Percentiles rank a stretch among this genome's conserved stretches.
These are phyloP conservation scores for Drosophila tsacasi DNA, from an alignment of 1,140 invertebrate species.

Conservation along the genomic window DNA sequence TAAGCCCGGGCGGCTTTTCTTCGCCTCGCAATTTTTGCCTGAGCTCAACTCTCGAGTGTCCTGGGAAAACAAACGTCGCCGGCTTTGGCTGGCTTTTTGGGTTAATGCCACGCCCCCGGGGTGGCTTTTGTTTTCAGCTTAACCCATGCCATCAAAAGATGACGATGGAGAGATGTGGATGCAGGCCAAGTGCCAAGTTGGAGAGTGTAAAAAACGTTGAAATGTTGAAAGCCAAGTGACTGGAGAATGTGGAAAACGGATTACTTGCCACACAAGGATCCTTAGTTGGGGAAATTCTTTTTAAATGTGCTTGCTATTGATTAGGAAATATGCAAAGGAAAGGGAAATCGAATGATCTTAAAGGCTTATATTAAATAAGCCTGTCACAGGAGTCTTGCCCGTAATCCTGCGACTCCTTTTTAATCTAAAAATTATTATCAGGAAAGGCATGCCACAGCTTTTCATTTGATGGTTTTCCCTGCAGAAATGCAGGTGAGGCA, in stretches of 20 bases:
- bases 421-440: background rate
- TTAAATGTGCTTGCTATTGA: background rate
- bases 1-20: slow-evolving; percentile 38
- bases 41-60: slow-evolving; percentile 34
- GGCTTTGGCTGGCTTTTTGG: slow-evolving; percentile 54
- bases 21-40: slow-evolving; percentile 39
- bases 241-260: slow-evolving; percentile 19
- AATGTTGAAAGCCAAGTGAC: slow-evolving; percentile 36
- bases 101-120: slow-evolving; percentile 61
- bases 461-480: background rate
- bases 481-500: background rate
- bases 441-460: background rate
- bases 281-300: background rate
- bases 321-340: background rate
- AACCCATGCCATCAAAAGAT: slow-evolving; percentile 21
- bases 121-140: slow-evolving; percentile 53
- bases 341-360: background rate
- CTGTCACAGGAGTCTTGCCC: background rate
- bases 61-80: slow-evolving; percentile 56
- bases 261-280: slow-evolving; percentile 6
- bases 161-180: slow-evolving; percentile 14
- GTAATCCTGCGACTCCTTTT: background rate
- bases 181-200: slow-evolving; percentile 44
- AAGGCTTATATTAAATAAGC: background rate
- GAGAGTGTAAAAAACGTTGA: slow-evolving; percentile 49